Evolutionary conservation across 1,140 invertebrate genomes (phyloP).

Genomic region (Leptinotarsa defecta): DNA sequence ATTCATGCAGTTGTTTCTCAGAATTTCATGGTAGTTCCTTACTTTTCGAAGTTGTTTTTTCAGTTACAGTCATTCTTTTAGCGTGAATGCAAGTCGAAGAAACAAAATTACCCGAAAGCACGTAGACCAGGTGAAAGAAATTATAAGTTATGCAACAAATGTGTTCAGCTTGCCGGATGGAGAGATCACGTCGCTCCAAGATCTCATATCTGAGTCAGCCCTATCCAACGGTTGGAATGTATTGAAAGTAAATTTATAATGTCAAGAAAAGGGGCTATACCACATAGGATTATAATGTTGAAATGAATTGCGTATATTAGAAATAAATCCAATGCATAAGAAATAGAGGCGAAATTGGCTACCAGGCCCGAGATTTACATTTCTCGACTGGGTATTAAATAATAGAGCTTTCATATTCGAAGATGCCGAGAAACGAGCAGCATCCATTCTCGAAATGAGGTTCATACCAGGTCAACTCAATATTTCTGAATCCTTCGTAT

Average conservation of each 20-base stretch:
- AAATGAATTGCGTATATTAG: neutral
- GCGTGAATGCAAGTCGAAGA: neutral
- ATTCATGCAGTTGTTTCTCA: neutral
- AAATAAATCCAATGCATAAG: slow-evolving; percentile 6
- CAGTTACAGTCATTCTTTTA: neutral
- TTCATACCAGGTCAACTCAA: too few relatives aligned
- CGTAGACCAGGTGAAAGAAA: slow-evolving; percentile 5
- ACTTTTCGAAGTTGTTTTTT: too few relatives aligned
- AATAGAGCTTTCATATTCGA: neutral
- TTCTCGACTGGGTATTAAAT: slow-evolving; percentile 2
- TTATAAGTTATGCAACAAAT: slow-evolving; percentile 9
- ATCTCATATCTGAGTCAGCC: slow-evolving; percentile 5
- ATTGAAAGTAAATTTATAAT: slow-evolving; percentile 9
- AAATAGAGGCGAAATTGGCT: slow-evolving; percentile 1
- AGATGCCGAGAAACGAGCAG: neutral
- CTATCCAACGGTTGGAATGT: neutral
- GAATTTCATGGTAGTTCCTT: too few relatives aligned
- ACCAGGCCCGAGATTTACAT: neutral
- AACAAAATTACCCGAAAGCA: neutral
- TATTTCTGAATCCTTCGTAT: too few relatives aligned
- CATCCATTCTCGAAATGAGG: neutral
- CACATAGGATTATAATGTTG: neutral
- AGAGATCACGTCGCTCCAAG: neutral
- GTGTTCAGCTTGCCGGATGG: neutral
- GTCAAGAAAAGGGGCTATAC: neutral